Base-by-base conservation (phyloP, 2,113 vertebrate species). In the Gadus macrocephalus region DNA sequence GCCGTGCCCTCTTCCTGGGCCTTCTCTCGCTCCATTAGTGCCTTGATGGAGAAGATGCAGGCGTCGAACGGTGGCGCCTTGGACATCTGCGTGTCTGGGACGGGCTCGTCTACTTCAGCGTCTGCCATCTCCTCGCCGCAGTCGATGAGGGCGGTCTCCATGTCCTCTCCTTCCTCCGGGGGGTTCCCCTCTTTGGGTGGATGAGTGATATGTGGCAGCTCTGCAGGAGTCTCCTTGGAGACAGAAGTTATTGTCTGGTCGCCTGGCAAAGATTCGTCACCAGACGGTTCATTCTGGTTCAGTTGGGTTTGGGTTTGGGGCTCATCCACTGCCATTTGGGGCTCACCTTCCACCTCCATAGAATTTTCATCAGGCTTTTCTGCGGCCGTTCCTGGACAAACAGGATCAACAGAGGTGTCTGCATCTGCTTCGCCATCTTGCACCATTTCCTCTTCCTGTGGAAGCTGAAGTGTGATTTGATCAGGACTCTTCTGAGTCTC, bases 21-120 rank as follows among this genome's bases (percentile, higher is more conserved):
- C 63, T 78, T 53, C 14, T 93, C 93, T 66, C 88, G 87, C 59
- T 93, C 94, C 27, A 91, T 82, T 5, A 90, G 80, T 64, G 77
- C 82, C 91, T 93, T 96, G 77, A 96, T 87, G 65, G 91, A 92
- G 53, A 96, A 89, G 70, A 99, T 96, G 67, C 94, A 97, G 53
- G 93, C 89, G 89, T 99, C 97, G 78, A 98, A 98, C 8, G 86
- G 85, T 20, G 64, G 35, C 2, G 71, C 85, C 79, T 75, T 87
- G 63, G 81, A 82, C 62, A 89, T 75, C 27, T 83, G 88, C 15
- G 75, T 89, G 9, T 90, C 78, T 11, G 77, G 59, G n/a, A 58
- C 53, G 7, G 56, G 67, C 31, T 27, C 38, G 16, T 79, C 56
- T 9, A 63, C 56, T 69, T 76, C 78, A 20, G 64, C 74, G 20